These are phyloP conservation scores for Acanthisitta chloris DNA, from an alignment of 2,113 vertebrate species.

Conservation along the genomic window DNA sequence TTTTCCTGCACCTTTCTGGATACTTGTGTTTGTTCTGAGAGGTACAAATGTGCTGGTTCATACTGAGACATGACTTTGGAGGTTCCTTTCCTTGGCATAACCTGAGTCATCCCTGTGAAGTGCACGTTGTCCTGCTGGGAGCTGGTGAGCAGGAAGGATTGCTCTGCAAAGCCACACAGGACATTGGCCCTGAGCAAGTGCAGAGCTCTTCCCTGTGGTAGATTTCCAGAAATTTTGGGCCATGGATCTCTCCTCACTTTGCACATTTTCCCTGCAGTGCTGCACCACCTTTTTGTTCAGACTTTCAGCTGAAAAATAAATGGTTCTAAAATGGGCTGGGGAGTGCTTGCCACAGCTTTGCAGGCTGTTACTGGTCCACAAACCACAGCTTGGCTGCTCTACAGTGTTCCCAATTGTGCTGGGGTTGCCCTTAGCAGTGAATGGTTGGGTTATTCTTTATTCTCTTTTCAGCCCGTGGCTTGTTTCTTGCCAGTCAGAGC, in stretches of 20 bases:
- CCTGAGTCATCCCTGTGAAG: neutral
- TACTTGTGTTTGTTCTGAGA: neutral
- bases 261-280: neutral
- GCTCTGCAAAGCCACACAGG: fast-evolving
- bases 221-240: neutral
- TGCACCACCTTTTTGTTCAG: neutral
- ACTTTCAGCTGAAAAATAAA: neutral
- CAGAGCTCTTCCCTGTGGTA: neutral
- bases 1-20: neutral
- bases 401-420: slow-evolving; percentile 40
- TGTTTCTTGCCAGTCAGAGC: slow-evolving; percentile 39
- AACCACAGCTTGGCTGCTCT: slow-evolving; percentile 45
- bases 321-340: neutral
- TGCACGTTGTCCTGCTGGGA: neutral
- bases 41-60: neutral
- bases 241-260: fast-evolving
- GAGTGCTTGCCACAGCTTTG: neutral
- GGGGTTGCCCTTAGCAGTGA: slow-evolving; percentile 51
- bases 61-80: neutral
- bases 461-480: slow-evolving; percentile 7
- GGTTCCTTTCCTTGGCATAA: neutral
- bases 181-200: neutral
- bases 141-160: neutral
- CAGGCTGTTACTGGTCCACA: slow-evolving; percentile 31
- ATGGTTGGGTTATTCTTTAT: slow-evolving; percentile 47